phyloP scores from a whole-genome alignment of 2,113 vertebrate genomes.

The Tupaia tana region DNA sequence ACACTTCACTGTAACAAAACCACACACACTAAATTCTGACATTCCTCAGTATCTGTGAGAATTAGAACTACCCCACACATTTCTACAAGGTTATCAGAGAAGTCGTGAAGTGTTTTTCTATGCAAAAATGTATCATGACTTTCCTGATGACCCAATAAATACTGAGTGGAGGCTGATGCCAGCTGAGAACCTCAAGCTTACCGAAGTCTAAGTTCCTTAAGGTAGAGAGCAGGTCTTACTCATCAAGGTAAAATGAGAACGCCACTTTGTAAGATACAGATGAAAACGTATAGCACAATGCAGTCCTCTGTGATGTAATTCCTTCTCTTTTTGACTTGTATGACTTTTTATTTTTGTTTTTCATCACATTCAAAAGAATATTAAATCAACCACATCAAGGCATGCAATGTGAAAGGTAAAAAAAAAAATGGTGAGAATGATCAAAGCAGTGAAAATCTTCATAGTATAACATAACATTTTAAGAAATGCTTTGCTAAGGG shows the following conservation, averaged over 20 bases:
- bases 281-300: background rate
- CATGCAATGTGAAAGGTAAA: background rate
- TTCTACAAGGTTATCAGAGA: background rate
- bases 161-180: background rate
- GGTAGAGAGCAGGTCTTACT: background rate
- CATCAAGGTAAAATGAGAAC: background rate
- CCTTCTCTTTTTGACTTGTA: background rate
- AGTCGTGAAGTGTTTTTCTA: too few relatives aligned
- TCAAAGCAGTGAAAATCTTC: constrained; percentile 33
- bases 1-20: background rate
- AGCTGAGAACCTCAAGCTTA: background rate
- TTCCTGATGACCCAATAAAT: background rate
- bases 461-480: background rate
- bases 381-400: constrained; percentile 44
- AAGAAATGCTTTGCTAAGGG: background rate
- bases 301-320: background rate
- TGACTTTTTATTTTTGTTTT: constrained; percentile 41
- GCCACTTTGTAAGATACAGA: background rate
- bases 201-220: constrained; percentile 5
- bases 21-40: background rate
- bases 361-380: background rate
- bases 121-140: too few relatives aligned
- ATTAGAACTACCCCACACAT: background rate
- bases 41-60: background rate
- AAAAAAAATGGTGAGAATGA: background rate